Base-by-base conservation (phyloP, 2,888 invertebrate species). In the Amblyjoppa fuscipennis region DNA sequence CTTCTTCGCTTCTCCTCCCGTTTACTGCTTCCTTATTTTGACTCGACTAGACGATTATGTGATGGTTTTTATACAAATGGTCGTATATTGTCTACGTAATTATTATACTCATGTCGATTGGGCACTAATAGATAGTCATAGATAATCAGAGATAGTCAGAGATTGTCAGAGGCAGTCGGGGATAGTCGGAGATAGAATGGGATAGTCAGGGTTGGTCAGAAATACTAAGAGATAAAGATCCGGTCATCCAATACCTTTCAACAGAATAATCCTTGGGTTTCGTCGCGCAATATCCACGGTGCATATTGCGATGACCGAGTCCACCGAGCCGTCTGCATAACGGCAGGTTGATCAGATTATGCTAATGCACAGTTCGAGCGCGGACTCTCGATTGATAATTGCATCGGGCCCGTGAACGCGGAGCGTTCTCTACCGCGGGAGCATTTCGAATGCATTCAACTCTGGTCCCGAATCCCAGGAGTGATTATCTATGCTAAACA, bases 401-500 rank as follows among this genome's bases (percentile, higher is more conserved):
- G 91, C 91, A 90, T 92, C 82, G 82, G 81, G 78, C 78, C 59
- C 51, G 68, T 61, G 59, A 74, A 51, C 66, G 76, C 45, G 45
- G 74, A 41, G 45, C 69, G 56, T 56, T 51, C 76, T 53, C 59
- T 74, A 31, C 64, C 38, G 64, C 76, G 66, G 20, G 61, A 64
- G 41, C 81, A 71, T 83, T 82, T 78, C 75, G 73, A 84, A 78
- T 76, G 81, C 74, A 86, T 86, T 84, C 81, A 74, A 76, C 81
- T 79, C 81, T 69, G 85, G 74, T 70, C 79, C 81, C 79, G 84
- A 84, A 82, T 91, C 92, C 91, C 92, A 85, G 74, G 92, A 92
- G 92, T 92, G 90, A 92, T 92, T 92, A 92, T 91, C 90, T 91
- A 92, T 92, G 92, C 91, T 91, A 91, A 92, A 92, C 90, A 90